Conservation (phyloP, 2,888 invertebrate species). For the Tenthredo mesomela region DNA sequence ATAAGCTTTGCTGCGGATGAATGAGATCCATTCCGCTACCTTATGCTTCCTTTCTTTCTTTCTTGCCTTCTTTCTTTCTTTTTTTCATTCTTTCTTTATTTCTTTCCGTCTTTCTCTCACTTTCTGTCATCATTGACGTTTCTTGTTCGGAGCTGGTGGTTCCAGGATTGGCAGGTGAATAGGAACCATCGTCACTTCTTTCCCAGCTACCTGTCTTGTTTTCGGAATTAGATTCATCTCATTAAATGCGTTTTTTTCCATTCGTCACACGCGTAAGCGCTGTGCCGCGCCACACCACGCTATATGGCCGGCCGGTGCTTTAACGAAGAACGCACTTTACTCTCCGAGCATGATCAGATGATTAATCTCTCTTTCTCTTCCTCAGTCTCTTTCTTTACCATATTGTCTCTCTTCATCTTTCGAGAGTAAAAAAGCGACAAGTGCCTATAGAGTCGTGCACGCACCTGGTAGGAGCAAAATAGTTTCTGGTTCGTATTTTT, state of each 20-base stretch:
- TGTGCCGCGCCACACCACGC: background rate
- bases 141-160: background rate
- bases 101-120: background rate
- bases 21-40: too few species aligned
- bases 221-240: constrained; percentile 39
- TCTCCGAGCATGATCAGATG: constrained; percentile 2
- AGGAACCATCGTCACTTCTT: constrained; percentile 22
- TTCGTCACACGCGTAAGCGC: constrained; percentile 7
- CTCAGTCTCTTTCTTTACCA: background rate
- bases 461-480: constrained; percentile 13
- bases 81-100: too few species aligned
- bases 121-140: background rate
- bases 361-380: background rate
- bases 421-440: background rate
- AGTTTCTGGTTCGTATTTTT: background rate
- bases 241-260: constrained; percentile 30
- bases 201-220: constrained; percentile 20
- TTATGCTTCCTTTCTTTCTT: background rate
- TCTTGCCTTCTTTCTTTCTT: too few species aligned
- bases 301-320: background rate
- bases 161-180: constrained; percentile 26
- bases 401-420: background rate
- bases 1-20: background rate
- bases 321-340: background rate
- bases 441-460: background rate